phyloP scores from a whole-genome alignment of 2,113 vertebrate species.

The Chionis minor region DNA sequence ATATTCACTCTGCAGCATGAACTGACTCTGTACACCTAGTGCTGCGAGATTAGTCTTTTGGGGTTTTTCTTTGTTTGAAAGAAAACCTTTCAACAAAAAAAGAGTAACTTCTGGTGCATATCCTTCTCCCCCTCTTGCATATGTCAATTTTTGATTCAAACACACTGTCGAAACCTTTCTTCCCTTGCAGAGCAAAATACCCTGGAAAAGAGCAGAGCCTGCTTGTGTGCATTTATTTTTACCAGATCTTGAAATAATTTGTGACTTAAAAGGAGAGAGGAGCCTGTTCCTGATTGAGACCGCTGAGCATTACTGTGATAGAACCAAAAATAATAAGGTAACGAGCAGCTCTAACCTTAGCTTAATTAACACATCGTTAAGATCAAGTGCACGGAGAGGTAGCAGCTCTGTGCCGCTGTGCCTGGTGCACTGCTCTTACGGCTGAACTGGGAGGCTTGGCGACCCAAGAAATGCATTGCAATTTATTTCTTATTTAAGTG shows the following conservation, averaged over 20 bases:
- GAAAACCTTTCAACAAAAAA: background rate
- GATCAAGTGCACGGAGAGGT: slow-evolving; percentile 9
- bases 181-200: background rate
- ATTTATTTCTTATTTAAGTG: slow-evolving; percentile 23
- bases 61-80: slow-evolving; percentile 17
- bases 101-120: background rate
- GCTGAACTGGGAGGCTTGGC: background rate
- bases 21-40: background rate
- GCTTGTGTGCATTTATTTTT: slow-evolving; percentile 25
- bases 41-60: background rate
- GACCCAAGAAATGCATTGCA: background rate
- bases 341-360: slow-evolving; percentile 24
- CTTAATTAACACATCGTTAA: slow-evolving; percentile 53
- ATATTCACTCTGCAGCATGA: background rate
- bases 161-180: slow-evolving; percentile 1
- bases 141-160: slow-evolving; percentile 54
- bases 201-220: slow-evolving; percentile 17
- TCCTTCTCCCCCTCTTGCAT: slow-evolving; percentile 28
- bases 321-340: slow-evolving; percentile 43
- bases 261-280: background rate
- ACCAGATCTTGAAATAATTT: slow-evolving; percentile 42
- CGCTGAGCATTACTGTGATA: background rate
- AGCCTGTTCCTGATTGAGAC: slow-evolving; percentile 4
- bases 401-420: background rate
- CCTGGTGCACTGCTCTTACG: background rate